Percentiles rank a stretch among this genome's conserved stretches.
These are phyloP conservation scores for Rhea pennata DNA, from an alignment of 2,113 vertebrate genomes.

Conservation along the genomic window DNA sequence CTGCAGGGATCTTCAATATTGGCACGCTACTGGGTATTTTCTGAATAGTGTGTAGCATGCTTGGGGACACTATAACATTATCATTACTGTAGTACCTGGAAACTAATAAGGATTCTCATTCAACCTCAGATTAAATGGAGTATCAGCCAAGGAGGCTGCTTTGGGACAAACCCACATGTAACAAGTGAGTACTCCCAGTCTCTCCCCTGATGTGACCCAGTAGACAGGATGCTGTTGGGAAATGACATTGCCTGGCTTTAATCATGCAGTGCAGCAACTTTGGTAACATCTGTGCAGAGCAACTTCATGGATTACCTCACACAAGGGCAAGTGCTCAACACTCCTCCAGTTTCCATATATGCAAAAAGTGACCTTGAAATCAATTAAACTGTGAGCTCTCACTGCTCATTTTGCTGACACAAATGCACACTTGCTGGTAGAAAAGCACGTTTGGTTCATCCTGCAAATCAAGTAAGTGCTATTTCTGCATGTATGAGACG, in stretches of 20 bases:
- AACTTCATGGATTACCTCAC: background rate
- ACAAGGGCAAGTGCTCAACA: background rate
- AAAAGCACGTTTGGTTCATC: background rate
- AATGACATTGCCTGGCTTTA: background rate
- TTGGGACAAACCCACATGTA: background rate
- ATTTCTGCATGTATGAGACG: fast-evolving
- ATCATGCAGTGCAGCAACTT: background rate
- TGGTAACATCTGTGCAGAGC: fast-evolving
- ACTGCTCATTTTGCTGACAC: background rate
- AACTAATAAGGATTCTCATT: background rate
- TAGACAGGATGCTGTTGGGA: background rate
- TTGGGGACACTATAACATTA: background rate
- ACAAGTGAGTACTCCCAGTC: background rate
- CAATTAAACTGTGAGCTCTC: background rate
- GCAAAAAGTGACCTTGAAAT: background rate
- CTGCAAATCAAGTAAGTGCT: background rate
- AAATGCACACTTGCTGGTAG: background rate
- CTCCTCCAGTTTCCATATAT: background rate
- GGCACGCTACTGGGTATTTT: background rate
- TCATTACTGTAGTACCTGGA: background rate
- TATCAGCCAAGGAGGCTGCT: background rate
- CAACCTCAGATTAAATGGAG: background rate
- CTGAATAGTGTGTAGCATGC: background rate
- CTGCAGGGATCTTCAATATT: background rate
- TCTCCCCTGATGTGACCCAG: fast-evolving